Percentiles rank a stretch among this genome's conserved stretches.
Conservation (phyloP, 2,797 vertebrate genomes). For the Triplophysa yarkandensis region DNA sequence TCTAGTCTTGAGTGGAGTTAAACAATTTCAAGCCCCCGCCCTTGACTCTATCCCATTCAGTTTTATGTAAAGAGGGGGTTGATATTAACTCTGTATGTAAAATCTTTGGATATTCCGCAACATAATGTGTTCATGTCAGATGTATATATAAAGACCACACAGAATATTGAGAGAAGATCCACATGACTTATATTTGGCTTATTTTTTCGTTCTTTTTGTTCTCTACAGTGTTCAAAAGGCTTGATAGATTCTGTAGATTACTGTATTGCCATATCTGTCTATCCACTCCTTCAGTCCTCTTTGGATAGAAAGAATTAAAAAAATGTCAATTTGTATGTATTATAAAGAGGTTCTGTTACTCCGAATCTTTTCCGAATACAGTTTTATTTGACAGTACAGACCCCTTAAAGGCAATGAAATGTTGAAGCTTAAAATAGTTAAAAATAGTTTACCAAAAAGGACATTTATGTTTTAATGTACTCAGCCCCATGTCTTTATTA, state of each 20-base stretch:
- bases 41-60: constrained; percentile 25
- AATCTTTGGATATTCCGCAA: constrained; percentile 16
- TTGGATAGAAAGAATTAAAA: background rate
- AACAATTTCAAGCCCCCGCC: constrained; percentile 29
- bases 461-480: no score
- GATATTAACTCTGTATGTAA: constrained; percentile 41
- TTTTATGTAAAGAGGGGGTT: constrained; percentile 19
- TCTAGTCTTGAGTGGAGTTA: constrained; percentile 36
- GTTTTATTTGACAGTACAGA: background rate
- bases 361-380: constrained; percentile 6
- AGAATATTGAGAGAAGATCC: constrained; percentile 47
- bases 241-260: background rate
- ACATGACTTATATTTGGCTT: constrained; percentile 48
- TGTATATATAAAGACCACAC: constrained; percentile 56
- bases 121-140: constrained; percentile 46
- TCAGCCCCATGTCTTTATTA: no score
- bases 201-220: background rate
- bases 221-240: background rate
- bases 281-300: background rate
- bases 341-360: constrained; percentile 39
- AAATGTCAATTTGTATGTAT: background rate
- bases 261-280: background rate
- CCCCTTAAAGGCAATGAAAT: background rate
- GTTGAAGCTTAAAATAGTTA: background rate
- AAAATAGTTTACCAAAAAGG: no score